Percentiles rank a stretch among this genome's conserved stretches.
Conservation (phyloP, 2,797 vertebrate species). For the Anabas testudineus region DNA sequence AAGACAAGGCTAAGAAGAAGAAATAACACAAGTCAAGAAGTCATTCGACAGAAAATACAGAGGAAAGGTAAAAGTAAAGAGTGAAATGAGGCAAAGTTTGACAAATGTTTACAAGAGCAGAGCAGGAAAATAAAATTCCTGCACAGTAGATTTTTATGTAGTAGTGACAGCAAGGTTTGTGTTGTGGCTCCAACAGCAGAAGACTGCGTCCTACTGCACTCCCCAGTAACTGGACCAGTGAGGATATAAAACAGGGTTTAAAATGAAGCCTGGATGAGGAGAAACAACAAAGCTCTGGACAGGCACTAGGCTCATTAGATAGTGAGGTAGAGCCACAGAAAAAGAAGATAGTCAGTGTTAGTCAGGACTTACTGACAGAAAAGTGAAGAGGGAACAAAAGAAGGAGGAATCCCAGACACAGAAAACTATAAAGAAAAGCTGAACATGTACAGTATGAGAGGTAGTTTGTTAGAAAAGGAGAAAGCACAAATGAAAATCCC, state of each 20-base stretch:
- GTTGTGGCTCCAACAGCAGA: slow-evolving; percentile 3
- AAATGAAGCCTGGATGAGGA: not conserved
- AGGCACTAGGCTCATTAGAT: slow-evolving; percentile 1
- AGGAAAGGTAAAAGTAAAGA: slow-evolving; percentile 8
- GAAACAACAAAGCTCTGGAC: not conserved
- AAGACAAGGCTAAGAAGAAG: slow-evolving; percentile 35
- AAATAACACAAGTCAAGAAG: slow-evolving; percentile 24
- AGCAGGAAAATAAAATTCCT: not conserved
- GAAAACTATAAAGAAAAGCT: slow-evolving; percentile 40
- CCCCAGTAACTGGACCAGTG: not conserved
- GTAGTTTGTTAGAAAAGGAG: slow-evolving; percentile 79
- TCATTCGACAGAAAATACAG: slow-evolving; percentile 14
- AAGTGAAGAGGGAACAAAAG: slow-evolving; percentile 18
- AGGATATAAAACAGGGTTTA: not conserved
- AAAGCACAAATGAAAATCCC: slow-evolving; percentile 14
- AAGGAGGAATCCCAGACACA: slow-evolving; percentile 19
- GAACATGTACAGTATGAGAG: slow-evolving; percentile 69
- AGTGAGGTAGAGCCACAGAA: slow-evolving; percentile 22
- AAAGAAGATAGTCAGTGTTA: slow-evolving; percentile 16
- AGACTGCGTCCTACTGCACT: not conserved
- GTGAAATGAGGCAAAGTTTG: slow-evolving; percentile 10
- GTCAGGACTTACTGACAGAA: slow-evolving; percentile 8
- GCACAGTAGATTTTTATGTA: not conserved
- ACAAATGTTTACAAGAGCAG: not conserved
- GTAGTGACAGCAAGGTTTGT: not conserved